These are phyloP conservation scores for Solen grandis DNA, from an alignment of 1,140 invertebrate genomes.

Conservation along the genomic window DNA sequence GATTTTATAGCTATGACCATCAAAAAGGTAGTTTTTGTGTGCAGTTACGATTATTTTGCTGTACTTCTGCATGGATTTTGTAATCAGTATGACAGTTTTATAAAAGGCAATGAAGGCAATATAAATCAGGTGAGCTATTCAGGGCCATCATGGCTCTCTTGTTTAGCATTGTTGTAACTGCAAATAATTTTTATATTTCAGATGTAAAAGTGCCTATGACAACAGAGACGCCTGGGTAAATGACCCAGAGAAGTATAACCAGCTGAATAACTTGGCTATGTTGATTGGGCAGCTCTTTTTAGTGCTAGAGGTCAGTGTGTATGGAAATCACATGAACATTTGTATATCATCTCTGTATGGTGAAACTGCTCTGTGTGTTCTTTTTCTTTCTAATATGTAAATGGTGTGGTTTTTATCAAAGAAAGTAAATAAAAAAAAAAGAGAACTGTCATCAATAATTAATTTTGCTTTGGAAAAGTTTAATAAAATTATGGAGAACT, in stretches of 20 bases:
- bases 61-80: too few relatives aligned
- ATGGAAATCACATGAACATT: not conserved
- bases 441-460: not conserved
- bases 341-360: not conserved
- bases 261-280: conserved; percentile 70
- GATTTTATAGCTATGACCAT: too few relatives aligned
- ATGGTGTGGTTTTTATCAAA: too few relatives aligned
- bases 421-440: not conserved
- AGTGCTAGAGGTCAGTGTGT: conserved; percentile 65
- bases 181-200: too few relatives aligned
- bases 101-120: too few relatives aligned
- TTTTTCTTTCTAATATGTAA: too few relatives aligned
- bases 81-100: too few relatives aligned
- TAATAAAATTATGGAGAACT: not conserved
- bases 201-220: conserved; percentile 71
- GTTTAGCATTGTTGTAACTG: too few relatives aligned
- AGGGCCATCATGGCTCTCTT: too few relatives aligned
- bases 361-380: not conserved
- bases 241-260: conserved; percentile 49
- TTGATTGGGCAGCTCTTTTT: conserved; percentile 74
- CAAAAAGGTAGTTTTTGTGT: too few relatives aligned
- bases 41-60: too few relatives aligned
- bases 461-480: not conserved
- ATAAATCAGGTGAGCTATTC: too few relatives aligned
- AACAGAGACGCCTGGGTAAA: conserved; percentile 61